A percentile compares a stretch with the other conserved stretches of the same genome.
phyloP scores from a whole-genome alignment of 1,140 invertebrate species.

The Rhopalosiphum maidis region DNA sequence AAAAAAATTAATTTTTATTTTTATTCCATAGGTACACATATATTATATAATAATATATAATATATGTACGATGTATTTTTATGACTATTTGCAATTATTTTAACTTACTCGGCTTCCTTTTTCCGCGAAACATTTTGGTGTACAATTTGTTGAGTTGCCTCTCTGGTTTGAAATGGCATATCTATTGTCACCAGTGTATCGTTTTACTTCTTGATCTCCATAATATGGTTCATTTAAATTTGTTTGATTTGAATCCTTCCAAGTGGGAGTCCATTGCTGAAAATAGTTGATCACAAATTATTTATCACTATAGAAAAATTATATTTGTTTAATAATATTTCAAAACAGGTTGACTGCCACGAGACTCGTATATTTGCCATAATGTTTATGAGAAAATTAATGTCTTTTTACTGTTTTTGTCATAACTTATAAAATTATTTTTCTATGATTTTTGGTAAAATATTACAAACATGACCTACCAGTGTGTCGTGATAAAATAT shows the following conservation, averaged over 20 bases:
- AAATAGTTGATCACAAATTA: not conserved
- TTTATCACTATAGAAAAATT: not conserved
- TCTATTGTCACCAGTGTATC: slow-evolving; percentile 10
- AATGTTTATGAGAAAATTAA: too few species aligned
- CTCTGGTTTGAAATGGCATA: slow-evolving; percentile 57
- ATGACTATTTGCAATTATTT: not conserved
- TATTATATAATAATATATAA: not conserved
- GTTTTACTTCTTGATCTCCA: slow-evolving; percentile 31
- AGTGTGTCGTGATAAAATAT: too few species aligned
- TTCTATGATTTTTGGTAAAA: too few species aligned
- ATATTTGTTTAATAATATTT: not conserved
- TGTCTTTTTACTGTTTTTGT: too few species aligned
- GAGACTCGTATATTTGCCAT: too few species aligned
- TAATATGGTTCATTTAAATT: not conserved
- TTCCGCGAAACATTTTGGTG: slow-evolving; percentile 91
- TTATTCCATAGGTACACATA: not conserved
- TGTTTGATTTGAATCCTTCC: not conserved
- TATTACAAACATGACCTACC: too few species aligned
- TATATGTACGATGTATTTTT: not conserved
- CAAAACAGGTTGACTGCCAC: too few species aligned
- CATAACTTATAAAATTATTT: too few species aligned
- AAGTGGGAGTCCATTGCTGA: slow-evolving; percentile 19
- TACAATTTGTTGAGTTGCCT: slow-evolving; percentile 62
- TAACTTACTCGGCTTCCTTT: slow-evolving; percentile 82
- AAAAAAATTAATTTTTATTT: not conserved